Percentiles rank a stretch among this genome's conserved stretches.
Conservation (phyloP, 2,797 vertebrate species). For the Melanogrammus aeglefinus region DNA sequence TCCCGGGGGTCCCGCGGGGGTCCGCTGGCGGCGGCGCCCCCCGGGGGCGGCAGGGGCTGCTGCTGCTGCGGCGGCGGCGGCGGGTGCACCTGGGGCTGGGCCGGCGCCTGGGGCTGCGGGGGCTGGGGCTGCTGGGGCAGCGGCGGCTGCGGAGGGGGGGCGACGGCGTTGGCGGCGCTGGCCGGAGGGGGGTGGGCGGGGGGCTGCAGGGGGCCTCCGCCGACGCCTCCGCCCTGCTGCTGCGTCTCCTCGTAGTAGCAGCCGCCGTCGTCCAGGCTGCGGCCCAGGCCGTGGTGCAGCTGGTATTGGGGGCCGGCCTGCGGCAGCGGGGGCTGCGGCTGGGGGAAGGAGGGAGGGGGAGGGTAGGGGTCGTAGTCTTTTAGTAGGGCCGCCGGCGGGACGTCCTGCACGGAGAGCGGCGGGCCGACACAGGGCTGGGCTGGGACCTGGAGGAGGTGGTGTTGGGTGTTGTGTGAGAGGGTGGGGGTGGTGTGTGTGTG, state of each 20-base stretch:
- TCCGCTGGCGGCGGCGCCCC: slow-evolving; percentile 73
- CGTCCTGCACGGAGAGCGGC: slow-evolving; percentile 66
- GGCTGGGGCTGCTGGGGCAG: slow-evolving; percentile 25
- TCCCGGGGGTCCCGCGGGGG: slow-evolving; percentile 66
- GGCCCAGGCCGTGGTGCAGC: slow-evolving; percentile 70
- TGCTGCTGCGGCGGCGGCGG: slow-evolving; percentile 44
- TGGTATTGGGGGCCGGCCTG: slow-evolving; percentile 38
- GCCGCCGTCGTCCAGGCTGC: slow-evolving; percentile 59
- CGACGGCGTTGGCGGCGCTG: background rate
- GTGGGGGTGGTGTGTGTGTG: background rate
- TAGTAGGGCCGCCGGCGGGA: slow-evolving; percentile 58
- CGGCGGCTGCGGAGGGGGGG: slow-evolving; percentile 34
- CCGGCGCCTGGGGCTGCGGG: slow-evolving; percentile 73
- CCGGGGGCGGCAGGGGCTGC: slow-evolving; percentile 59
- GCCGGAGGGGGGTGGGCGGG: slow-evolving; percentile 13
- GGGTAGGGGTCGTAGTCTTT: slow-evolving; percentile 75
- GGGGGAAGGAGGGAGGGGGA: slow-evolving; percentile 69
- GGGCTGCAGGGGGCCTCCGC: background rate
- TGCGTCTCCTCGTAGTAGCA: slow-evolving; percentile 63
- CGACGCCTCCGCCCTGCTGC: slow-evolving; percentile 30
- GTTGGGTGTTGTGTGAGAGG: background rate
- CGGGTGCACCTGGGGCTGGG: slow-evolving; percentile 70
- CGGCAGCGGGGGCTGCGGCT: slow-evolving; percentile 52
- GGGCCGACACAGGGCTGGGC: slow-evolving; percentile 58
- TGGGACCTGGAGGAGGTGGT: slow-evolving; percentile 51